These are phyloP conservation scores for Cygnus atratus DNA, from an alignment of 2,113 vertebrate genomes.

Conservation along the genomic window DNA sequence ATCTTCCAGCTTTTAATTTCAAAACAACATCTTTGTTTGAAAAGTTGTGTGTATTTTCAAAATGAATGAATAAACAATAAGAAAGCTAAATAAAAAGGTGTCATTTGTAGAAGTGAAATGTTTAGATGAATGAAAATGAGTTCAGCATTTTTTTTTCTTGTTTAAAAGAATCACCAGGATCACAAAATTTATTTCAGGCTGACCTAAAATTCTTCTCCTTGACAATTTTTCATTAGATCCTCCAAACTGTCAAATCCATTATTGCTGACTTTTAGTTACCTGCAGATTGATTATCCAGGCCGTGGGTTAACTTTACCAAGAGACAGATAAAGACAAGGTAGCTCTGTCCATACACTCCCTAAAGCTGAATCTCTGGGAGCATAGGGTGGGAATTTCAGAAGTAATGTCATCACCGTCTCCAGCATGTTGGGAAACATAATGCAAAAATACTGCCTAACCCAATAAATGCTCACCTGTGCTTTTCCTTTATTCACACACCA, in stretches of 20 bases:
- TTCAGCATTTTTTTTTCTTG: neutral
- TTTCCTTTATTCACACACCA: neutral
- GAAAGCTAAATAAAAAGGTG: constrained; percentile 29
- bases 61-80: neutral
- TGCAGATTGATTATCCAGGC: neutral
- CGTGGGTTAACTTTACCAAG: neutral
- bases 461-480: neutral
- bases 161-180: neutral
- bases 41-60: neutral
- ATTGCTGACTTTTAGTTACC: neutral
- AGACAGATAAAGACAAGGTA: neutral
- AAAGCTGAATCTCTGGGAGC: neutral
- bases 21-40: constrained; percentile 2
- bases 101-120: neutral
- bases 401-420: neutral
- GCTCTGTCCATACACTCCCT: neutral
- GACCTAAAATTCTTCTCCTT: neutral
- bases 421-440: neutral
- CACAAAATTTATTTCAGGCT: neutral
- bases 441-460: neutral
- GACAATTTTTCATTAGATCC: neutral
- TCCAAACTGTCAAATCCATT: neutral
- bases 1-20: constrained; percentile 2
- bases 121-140: neutral
- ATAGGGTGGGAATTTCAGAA: neutral